Base-by-base conservation (phyloP, 2,797 vertebrate genomes). In the Chelonia mydas region DNA sequence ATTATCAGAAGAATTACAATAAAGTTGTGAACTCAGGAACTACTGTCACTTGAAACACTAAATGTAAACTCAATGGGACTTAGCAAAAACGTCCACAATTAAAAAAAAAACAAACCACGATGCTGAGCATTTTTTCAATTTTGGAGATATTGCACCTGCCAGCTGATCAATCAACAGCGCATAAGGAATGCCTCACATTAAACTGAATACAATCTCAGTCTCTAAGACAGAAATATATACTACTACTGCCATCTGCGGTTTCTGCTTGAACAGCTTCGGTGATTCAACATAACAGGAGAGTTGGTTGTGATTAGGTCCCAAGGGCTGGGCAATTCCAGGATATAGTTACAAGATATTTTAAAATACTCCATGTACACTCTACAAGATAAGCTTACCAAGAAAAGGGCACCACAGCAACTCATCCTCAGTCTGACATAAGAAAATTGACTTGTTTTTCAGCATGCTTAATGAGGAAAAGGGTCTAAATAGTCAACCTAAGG, bases 101-200 rank as follows among this genome's bases (percentile, higher is more conserved):
- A 3, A 78, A 12, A 80, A 59, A 9, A 54, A 79, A 90, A 84
- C 81, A 78, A 79, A 90, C 84, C 81, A 78, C 59, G 68, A 59
- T 89, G 41, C 80, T 11, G 3, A 13, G 68, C 59, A 83, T 85
- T 33, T 5, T 72, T 76, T 6, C 90, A 90, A 76, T 83, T 83
- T 80, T 90, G n/a, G 97, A 93, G 96, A 90, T 90, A 91, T 31
- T 91, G 95, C 72, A 96, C 90, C 84, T 79, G 16, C 84, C 86
- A 90, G 50, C 80, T 37, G 65, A 95, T 81, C 88, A 82, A 82
- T 45, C 55, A 90, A 81, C 84, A 79, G 81, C 1, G 15, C 80
- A 47, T 74, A 37, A 81, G 23, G 37, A 65, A 13, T 23, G 45
- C 90, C 89, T 1, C 51, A 55, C 50, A 3, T 84, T 37, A 93